A percentile compares a stretch with the other conserved stretches of the same genome.
Evolutionary conservation across 2,113 vertebrate genomes (phyloP).

Genomic region (Chrysochloris asiatica): DNA sequence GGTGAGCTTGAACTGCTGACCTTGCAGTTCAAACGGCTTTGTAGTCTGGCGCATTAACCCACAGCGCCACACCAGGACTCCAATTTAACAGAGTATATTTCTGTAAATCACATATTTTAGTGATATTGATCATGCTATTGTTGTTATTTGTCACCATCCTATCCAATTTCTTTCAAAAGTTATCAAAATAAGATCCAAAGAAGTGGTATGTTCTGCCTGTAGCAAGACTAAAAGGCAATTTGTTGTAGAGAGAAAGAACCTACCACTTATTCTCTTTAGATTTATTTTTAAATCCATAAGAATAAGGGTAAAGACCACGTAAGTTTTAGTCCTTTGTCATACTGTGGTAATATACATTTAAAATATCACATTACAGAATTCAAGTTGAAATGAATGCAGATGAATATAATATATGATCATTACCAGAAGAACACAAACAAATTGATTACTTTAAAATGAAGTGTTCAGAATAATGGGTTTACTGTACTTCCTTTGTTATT

Average conservation of each 20-base stretch:
- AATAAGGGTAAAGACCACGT: background rate
- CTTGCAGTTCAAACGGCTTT: too few species aligned
- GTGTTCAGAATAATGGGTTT: constrained; percentile 55
- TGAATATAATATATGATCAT: background rate
- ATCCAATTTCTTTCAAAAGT: background rate
- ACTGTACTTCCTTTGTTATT: constrained; percentile 44
- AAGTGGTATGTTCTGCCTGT: too few species aligned
- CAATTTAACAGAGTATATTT: too few species aligned
- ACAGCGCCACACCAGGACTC: too few species aligned
- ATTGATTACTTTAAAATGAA: constrained; percentile 54
- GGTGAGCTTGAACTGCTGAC: too few species aligned
- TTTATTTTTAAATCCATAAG: background rate
- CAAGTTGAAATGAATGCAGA: constrained; percentile 1
- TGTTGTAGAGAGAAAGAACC: background rate
- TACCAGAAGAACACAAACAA: constrained; percentile 1
- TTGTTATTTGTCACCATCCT: background rate
- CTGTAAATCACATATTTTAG: too few species aligned
- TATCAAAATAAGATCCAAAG: background rate
- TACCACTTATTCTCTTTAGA: background rate
- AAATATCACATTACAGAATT: constrained; percentile 43
- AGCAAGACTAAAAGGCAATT: background rate
- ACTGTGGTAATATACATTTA: constrained; percentile 22
- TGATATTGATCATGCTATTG: background rate
- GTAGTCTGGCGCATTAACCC: too few species aligned
- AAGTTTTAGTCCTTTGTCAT: background rate